Conservation (phyloP, 2,888 invertebrate species). For the Cryptops parisi region DNA sequence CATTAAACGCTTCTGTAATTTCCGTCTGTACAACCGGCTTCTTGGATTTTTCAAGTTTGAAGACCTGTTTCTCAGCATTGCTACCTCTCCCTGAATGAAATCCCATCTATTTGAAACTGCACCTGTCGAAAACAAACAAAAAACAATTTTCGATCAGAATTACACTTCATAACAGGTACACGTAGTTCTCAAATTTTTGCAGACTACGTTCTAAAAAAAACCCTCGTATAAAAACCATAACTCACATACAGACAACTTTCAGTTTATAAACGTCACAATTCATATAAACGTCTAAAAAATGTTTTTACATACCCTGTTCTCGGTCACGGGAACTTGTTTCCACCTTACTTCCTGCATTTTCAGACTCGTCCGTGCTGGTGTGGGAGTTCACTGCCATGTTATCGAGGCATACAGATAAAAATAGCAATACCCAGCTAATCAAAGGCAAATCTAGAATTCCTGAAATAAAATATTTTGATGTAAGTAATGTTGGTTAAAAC, state of each 20-base stretch:
- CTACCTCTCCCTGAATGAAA: constrained; percentile 68
- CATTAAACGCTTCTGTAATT: constrained; percentile 53
- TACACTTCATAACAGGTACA: too few relatives aligned
- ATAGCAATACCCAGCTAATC: constrained; percentile 60
- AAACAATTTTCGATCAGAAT: neutral
- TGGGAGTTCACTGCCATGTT: constrained; percentile 17
- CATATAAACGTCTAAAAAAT: too few relatives aligned
- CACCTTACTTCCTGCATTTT: neutral
- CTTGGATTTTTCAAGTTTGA: constrained; percentile 20
- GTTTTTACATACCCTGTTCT: too few relatives aligned
- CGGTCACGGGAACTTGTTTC: neutral
- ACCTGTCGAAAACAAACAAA: neutral
- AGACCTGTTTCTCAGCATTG: constrained; percentile 29
- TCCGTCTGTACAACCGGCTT: constrained; percentile 24
- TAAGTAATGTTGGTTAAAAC: too few relatives aligned
- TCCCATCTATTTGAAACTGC: constrained; percentile 54
- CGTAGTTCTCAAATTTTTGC: too few relatives aligned
- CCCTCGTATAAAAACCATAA: too few relatives aligned
- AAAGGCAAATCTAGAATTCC: constrained; percentile 45
- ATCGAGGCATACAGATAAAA: constrained; percentile 56
- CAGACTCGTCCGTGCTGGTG: neutral
- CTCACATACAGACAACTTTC: too few relatives aligned
- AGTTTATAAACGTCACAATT: too few relatives aligned
- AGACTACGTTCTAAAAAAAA: too few relatives aligned
- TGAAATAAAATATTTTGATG: constrained; percentile 17